These are phyloP conservation scores for Urophycis tenuis DNA, from an alignment of 2,797 vertebrate genomes.

Conservation along the genomic window DNA sequence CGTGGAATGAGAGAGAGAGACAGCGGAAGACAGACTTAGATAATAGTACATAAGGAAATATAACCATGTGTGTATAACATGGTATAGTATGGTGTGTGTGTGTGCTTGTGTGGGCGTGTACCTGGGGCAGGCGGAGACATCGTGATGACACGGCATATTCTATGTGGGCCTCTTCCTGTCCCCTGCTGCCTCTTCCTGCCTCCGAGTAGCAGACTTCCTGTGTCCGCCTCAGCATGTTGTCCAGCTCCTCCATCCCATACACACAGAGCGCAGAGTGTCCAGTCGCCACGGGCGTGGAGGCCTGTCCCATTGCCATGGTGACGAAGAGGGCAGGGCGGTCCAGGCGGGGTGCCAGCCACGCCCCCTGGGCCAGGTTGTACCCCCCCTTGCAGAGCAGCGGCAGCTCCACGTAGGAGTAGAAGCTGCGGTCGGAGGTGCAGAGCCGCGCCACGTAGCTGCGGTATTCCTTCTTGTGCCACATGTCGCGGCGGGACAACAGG, in stretches of 20 bases:
- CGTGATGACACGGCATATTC: conserved; percentile 80
- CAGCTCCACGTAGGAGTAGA: conserved; percentile 85
- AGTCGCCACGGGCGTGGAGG: conserved; percentile 61
- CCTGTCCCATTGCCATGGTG: conserved; percentile 70
- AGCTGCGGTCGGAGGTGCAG: conserved; percentile 70
- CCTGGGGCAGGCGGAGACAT: conserved; percentile 73
- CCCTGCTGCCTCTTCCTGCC: conserved; percentile 57
- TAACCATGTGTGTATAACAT: background rate
- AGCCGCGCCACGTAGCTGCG: conserved; percentile 74
- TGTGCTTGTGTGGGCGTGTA: conserved; percentile 33
- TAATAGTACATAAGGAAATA: no score
- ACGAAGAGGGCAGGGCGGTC: conserved; percentile 62
- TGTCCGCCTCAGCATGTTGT: conserved; percentile 63
- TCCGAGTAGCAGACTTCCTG: conserved; percentile 77
- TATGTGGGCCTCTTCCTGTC: conserved; percentile 75
- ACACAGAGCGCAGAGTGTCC: conserved; percentile 71
- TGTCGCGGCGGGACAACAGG: conserved; percentile 76
- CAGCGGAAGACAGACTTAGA: no score
- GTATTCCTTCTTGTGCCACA: conserved; percentile 73
- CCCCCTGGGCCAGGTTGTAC: conserved; percentile 75
- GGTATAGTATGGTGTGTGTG: no score
- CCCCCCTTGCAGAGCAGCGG: conserved; percentile 70
- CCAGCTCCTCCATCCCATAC: conserved; percentile 71
- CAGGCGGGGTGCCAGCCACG: conserved; percentile 59
- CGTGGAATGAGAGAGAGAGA: no score